These are phyloP conservation scores for Resseliella maxima DNA, from an alignment of 2,888 invertebrate species.

Conservation along the genomic window DNA sequence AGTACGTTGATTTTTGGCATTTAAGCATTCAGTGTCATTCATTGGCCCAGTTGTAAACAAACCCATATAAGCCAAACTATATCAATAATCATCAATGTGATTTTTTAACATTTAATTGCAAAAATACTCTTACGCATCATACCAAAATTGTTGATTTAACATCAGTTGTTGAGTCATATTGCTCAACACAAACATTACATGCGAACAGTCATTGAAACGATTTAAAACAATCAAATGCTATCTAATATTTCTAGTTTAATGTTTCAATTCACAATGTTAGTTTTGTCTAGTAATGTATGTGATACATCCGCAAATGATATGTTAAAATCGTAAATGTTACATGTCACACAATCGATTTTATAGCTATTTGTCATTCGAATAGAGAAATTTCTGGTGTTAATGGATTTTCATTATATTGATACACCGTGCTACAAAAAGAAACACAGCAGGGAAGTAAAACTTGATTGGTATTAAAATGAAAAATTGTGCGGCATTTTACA, in stretches of 20 bases:
- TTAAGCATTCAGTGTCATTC: too few relatives aligned
- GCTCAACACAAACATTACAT: neutral
- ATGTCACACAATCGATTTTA: slow-evolving; percentile 28
- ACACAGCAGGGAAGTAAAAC: too few relatives aligned
- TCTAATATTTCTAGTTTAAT: neutral
- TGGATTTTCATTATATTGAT: slow-evolving; percentile 20
- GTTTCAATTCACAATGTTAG: neutral
- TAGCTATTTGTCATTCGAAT: slow-evolving; percentile 13
- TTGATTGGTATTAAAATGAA: too few relatives aligned
- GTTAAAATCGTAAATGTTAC: neutral
- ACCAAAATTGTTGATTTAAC: too few relatives aligned
- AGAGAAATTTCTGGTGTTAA: slow-evolving; percentile 34
- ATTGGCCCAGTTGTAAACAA: too few relatives aligned
- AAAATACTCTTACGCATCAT: too few relatives aligned
- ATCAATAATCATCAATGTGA: too few relatives aligned
- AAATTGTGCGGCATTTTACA: too few relatives aligned
- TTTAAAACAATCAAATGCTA: neutral
- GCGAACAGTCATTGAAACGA: neutral
- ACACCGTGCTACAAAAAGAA: too few relatives aligned
- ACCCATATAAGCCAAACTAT: too few relatives aligned
- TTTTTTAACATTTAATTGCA: too few relatives aligned
- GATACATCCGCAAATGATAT: neutral
- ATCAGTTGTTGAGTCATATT: too few relatives aligned
- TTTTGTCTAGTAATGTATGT: neutral
- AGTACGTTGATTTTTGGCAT: neutral